Conservation (phyloP, 37 sponge, comb jelly and placozoan species). For the Geodia barretti region DNA sequence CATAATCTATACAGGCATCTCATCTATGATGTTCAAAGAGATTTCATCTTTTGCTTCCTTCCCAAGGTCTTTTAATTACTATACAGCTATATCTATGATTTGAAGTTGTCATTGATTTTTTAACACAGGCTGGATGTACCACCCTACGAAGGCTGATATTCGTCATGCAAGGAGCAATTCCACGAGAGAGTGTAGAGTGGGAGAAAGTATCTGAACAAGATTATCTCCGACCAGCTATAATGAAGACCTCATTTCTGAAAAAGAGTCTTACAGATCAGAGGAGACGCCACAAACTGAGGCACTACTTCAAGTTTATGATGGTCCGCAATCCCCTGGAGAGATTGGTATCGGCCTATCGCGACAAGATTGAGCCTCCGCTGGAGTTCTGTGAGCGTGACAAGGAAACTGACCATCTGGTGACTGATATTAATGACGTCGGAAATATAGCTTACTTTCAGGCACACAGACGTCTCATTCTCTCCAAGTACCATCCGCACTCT, state of each 20-base stretch:
- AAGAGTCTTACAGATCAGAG: slow-evolving; percentile 4
- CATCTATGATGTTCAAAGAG: slow-evolving; percentile 10
- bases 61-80: slow-evolving; percentile 32
- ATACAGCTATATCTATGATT: not conserved
- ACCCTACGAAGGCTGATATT: slow-evolving; percentile 21
- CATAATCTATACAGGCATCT: slow-evolving; percentile 26
- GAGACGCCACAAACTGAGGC: slow-evolving; percentile 16
- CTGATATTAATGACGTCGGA: not conserved
- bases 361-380: slow-evolving; percentile 27
- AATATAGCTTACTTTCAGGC: not conserved
- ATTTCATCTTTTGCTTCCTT: slow-evolving; percentile 32
- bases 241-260: slow-evolving; percentile 11
- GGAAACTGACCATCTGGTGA: not conserved
- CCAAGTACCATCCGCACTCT: not conserved
- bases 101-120: not conserved
- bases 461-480: not conserved
- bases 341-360: slow-evolving; percentile 36
- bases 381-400: not conserved
- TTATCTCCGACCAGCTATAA: not conserved
- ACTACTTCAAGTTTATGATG: slow-evolving; percentile 26
- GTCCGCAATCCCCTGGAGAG: slow-evolving; percentile 54
- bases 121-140: slow-evolving; percentile 40
- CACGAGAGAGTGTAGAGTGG: not conserved
- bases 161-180: slow-evolving; percentile 1
- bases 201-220: not conserved